A percentile compares a stretch with the other conserved stretches of the same genome.
Conservation (phyloP, 2,888 invertebrate genomes). For the Cantharis flavilabris region DNA sequence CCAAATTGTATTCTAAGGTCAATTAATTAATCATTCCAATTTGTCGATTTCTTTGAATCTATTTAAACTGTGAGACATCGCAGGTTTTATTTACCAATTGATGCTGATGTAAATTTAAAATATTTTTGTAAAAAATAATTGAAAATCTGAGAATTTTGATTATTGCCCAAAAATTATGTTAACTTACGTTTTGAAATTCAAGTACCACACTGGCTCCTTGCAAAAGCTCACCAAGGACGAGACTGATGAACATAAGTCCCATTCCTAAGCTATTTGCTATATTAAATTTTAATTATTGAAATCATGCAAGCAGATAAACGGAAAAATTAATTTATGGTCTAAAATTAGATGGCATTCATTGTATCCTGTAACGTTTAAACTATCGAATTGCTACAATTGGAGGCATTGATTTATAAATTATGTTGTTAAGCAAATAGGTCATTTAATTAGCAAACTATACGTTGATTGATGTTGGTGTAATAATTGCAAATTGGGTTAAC, state of each 20-base stretch:
- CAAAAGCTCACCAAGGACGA: conserved; percentile 1
- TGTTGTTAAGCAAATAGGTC: background rate
- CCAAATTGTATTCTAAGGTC: background rate
- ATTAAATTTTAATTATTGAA: background rate
- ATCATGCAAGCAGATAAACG: background rate
- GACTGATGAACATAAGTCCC: conserved; percentile 6
- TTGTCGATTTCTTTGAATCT: background rate
- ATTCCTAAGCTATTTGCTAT: background rate
- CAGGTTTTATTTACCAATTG: background rate
- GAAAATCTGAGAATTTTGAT: no score
- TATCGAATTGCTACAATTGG: conserved; percentile 13
- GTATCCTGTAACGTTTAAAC: conserved; percentile 16
- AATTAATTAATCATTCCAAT: background rate
- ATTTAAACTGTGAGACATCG: background rate
- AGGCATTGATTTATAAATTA: background rate
- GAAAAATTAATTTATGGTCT: conserved; percentile 13
- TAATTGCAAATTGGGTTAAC: background rate
- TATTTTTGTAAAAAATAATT: background rate
- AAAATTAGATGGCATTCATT: conserved; percentile 18
- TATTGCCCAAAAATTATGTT: background rate
- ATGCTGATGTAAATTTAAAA: background rate
- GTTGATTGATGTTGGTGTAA: background rate
- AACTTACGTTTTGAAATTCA: background rate
- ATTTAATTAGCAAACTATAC: background rate
- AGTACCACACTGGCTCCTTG: background rate